phyloP scores from a whole-genome alignment of 53 echinoderm and acorn worm species.

The Henricia sp. region DNA sequence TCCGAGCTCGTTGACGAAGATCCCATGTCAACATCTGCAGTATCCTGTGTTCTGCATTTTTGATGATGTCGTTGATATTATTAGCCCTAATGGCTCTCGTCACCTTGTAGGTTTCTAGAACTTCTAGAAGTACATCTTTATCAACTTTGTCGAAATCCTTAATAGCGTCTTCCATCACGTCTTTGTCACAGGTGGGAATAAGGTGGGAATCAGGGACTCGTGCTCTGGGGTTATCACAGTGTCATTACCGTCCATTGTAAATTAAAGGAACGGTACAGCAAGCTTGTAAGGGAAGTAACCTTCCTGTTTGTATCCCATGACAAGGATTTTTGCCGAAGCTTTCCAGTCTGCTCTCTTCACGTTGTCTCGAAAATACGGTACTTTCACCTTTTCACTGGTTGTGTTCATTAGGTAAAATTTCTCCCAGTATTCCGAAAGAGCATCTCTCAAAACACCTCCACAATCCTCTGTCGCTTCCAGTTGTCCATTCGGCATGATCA shows the following conservation, averaged over 20 bases:
- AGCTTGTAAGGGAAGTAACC: conserved; percentile 59
- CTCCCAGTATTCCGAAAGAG: conserved; percentile 56
- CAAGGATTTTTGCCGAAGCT: conserved; percentile 51
- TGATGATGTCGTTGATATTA: conserved; percentile 22
- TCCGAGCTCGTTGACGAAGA: conserved; percentile 19
- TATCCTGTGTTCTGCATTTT: conserved; percentile 36
- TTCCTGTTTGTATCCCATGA: conserved; percentile 53
- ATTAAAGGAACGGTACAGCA: conserved; percentile 40
- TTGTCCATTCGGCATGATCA: conserved; percentile 31
- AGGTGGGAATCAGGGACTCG: conserved; percentile 37
- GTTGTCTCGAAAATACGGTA: conserved; percentile 47
- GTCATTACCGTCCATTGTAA: conserved; percentile 30
- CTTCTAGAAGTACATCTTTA: conserved; percentile 48
- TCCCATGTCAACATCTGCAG: conserved; percentile 33
- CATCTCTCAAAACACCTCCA: conserved; percentile 52
- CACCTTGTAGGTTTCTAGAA: conserved; percentile 44
- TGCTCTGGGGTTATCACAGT: not conserved
- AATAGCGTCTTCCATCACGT: conserved; percentile 34
- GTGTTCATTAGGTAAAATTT: conserved; percentile 46
- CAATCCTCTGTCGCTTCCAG: conserved; percentile 37
- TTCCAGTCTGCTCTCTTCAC: conserved; percentile 38
- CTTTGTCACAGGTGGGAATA: conserved; percentile 49
- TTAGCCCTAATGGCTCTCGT: not conserved
- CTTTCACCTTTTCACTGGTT: conserved; percentile 48
- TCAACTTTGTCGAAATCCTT: conserved; percentile 46